Percentiles rank a stretch among this genome's conserved stretches.
These are phyloP conservation scores for Agrilus mali DNA, from an alignment of 2,888 invertebrate species.

Conservation along the genomic window DNA sequence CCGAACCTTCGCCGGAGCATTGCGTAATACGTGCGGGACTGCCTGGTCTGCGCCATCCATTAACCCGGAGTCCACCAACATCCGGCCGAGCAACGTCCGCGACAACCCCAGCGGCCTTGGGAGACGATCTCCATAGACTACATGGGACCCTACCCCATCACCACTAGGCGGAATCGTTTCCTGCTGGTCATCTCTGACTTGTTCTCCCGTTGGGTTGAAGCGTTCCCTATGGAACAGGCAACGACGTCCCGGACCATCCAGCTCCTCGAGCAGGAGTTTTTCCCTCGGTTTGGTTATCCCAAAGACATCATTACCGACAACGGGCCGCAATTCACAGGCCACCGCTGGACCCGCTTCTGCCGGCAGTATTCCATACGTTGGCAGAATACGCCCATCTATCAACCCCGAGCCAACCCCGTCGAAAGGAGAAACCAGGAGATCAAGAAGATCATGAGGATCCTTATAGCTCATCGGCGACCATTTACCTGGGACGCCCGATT, in stretches of 20 bases:
- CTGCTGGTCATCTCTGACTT: slow-evolving; percentile 15
- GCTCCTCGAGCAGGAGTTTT: slow-evolving; percentile 8
- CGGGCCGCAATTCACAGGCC: slow-evolving; percentile 5
- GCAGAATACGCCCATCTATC: slow-evolving; percentile 11
- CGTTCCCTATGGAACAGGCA: slow-evolving; percentile 9
- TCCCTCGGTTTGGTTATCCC: slow-evolving; percentile 7
- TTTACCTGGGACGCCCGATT: too few relatives aligned
- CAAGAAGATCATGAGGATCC: slow-evolving; percentile 13
- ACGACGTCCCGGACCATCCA: slow-evolving; percentile 1
- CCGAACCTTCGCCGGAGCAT: background rate
- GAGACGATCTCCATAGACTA: slow-evolving; percentile 7
- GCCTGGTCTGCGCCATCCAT: slow-evolving; percentile 3
- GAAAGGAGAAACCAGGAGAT: slow-evolving; percentile 17
- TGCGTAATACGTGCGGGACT: background rate
- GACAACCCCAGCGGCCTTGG: background rate
- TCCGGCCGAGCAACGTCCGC: too few relatives aligned
- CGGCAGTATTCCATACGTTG: too few relatives aligned
- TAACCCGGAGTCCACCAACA: slow-evolving; percentile 6
- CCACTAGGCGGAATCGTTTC: slow-evolving; percentile 5
- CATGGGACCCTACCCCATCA: slow-evolving; percentile 8
- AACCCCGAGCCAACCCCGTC: slow-evolving; percentile 16
- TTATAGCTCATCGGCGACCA: background rate
- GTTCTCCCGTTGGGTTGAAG: slow-evolving; percentile 16
- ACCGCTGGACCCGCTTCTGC: background rate
- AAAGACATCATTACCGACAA: slow-evolving; percentile 7